Base-by-base conservation (phyloP, 2,888 invertebrate genomes). In the Rhabditoides inermis region DNA sequence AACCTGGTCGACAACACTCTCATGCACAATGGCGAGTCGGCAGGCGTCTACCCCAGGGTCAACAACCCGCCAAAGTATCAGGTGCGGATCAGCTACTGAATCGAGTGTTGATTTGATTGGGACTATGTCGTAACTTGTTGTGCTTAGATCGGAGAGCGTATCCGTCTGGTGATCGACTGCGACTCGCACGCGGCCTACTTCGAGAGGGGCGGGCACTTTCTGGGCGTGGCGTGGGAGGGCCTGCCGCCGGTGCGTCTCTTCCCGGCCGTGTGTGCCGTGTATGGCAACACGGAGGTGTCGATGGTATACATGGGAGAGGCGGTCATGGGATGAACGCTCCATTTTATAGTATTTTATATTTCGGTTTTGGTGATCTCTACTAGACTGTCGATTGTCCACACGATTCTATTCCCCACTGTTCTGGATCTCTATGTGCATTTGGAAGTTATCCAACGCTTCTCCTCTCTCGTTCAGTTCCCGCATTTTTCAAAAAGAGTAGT, bases 241-340 rank as follows among this genome's bases (percentile, higher is more conserved):
- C 22, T 39, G 7, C 40, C 40, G 22, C 40, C 40, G 7, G 40
- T 88, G 77, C 86, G 85, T 78, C 82, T 95, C 49, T 98, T 86
- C 79, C 94, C 95, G 56, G 88, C 94, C 56, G 88, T 94, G 49
- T 92, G 94, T 45, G 94, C 94, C 56, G 95, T 98, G 12, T 98
- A 95, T 81, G 95, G 95, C 56, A 95, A 98, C 78, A 95, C 94
- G 45, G 94, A 98, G 83, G 91, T 98, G 37, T 91, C 94, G 35
- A 94, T 98, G 92, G 90, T 94, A 40, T 98, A 98, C 79, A 82
- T 92, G 72, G 95, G 95, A 62, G 86, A 87, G 61, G 94, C 95
- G n/a, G 79, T 90, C 75, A 91, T 70, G 51, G 73, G 73, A 39
- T 61, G 35, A 61, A 2, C n/a, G 18, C n/a, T n/a, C n/a, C n/a